phyloP scores from a whole-genome alignment of 2,113 vertebrate genomes.

The Zeus faber region DNA sequence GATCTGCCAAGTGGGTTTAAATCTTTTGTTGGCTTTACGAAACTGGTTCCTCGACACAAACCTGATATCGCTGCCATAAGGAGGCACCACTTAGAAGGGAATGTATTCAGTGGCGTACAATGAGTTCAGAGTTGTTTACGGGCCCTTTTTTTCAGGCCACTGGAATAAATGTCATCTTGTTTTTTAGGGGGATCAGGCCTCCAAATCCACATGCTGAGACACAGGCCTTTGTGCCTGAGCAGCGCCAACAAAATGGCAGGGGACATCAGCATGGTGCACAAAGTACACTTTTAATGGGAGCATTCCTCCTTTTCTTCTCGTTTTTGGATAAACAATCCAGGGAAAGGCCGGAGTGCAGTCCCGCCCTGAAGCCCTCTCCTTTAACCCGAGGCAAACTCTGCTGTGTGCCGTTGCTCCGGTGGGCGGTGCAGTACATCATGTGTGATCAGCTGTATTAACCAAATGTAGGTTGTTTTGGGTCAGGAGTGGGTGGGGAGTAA shows the following conservation, averaged over 20 bases:
- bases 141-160: background rate
- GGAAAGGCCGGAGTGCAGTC: constrained; percentile 1
- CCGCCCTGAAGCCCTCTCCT: constrained; percentile 16
- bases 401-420: no score
- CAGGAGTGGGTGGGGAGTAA: no score
- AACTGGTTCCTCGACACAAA: no score
- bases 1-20: no score
- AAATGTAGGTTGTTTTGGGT: no score
- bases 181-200: background rate
- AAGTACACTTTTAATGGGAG: constrained; percentile 11
- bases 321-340: constrained; percentile 29
- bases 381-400: constrained; percentile 2
- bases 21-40: no score
- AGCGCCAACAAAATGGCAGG: constrained; percentile 1
- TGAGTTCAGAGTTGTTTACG: no score
- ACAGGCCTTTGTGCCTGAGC: constrained; percentile 3
- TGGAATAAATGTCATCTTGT: background rate
- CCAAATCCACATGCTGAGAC: background rate
- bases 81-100: no score
- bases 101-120: no score
- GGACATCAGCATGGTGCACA: constrained; percentile 11
- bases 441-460: background rate
- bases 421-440: constrained; percentile 5
- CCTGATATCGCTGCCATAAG: no score
- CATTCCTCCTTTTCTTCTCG: constrained; percentile 10